These are phyloP conservation scores for Perognathus longimembris DNA, from an alignment of 2,113 vertebrate genomes.

Conservation along the genomic window DNA sequence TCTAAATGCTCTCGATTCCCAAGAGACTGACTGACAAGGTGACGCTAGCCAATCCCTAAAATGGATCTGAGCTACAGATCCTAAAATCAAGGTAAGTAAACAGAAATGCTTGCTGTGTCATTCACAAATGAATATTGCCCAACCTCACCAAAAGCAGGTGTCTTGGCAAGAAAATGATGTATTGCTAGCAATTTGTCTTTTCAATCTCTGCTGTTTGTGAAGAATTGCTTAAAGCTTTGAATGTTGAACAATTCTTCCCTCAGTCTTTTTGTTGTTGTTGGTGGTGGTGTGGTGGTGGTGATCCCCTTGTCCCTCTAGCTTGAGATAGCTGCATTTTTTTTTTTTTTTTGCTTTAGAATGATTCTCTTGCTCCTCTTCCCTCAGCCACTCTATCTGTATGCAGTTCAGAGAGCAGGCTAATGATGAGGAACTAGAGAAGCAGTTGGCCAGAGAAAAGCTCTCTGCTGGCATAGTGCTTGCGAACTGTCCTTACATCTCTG, in stretches of 20 bases:
- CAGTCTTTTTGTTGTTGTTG: constrained; percentile 29
- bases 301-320: neutral
- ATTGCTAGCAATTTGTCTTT: constrained; percentile 47
- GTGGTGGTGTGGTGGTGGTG: no score
- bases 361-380: constrained; percentile 32
- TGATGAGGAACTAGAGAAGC: constrained; percentile 41
- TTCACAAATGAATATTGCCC: neutral
- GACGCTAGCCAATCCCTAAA: neutral
- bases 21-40: neutral
- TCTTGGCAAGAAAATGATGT: neutral
- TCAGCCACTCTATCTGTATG: constrained; percentile 59
- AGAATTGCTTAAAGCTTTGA: constrained; percentile 10
- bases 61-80: constrained; percentile 19
- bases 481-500: neutral
- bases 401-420: constrained; percentile 55
- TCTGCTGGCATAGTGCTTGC: neutral
- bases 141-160: neutral
- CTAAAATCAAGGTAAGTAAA: neutral
- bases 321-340: constrained; percentile 63
- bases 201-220: neutral
- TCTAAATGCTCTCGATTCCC: constrained; percentile 17
- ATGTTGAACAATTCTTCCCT: neutral
- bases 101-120: neutral
- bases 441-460: constrained; percentile 53
- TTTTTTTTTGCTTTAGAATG: constrained; percentile 48